Base-by-base conservation (phyloP, 1,140 invertebrate species). In the Drosophila auraria region DNA sequence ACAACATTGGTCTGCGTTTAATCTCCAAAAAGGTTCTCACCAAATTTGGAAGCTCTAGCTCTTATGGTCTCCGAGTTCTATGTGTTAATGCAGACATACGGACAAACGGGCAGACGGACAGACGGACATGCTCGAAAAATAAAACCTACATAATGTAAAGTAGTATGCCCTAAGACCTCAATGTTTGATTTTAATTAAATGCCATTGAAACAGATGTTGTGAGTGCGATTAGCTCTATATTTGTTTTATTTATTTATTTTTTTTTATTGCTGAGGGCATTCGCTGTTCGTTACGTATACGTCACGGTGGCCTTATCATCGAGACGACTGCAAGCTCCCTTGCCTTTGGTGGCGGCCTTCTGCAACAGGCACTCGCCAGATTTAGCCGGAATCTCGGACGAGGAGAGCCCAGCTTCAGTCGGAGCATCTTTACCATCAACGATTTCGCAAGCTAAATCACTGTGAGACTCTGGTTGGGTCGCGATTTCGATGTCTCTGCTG, bases 331-430 rank as follows among this genome's bases (percentile, higher is more conserved):
- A 63, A 38, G 25, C 66, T 59, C 38, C 25, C 40, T 49, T 30
- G 14, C 50, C 15, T 50, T 33, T 9, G 56, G n/a, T 33, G 17
- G 25, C 40, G 74, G 69, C 78, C 80, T 79, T 84, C 70, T 84
- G 69, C 81, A 90, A 86, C 84, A 86, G 86, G 86, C 82, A 44
- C 33, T 54, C 53, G 75, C 81, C 75, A 33, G 84, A 76, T 89
- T 63, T 15, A 76, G 86, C 82, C 44, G 86, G 84, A 72, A 79
- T 74, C 11, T 56, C 20, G 4, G 4, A 12, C 4, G 40, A 47
- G 40, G 44, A 54, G 57, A 50, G 36, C 45, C n/a, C 40, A 36
- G 20, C 12, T 30, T 23, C 27, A 33, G 58, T 5, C n/a, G 36
- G 65, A 79, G 69, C 71, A 59, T 66, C 53, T 51, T 63, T 60